These are phyloP conservation scores for Siniperca chuatsi DNA, from an alignment of 2,113 vertebrate genomes.

Conservation along the genomic window DNA sequence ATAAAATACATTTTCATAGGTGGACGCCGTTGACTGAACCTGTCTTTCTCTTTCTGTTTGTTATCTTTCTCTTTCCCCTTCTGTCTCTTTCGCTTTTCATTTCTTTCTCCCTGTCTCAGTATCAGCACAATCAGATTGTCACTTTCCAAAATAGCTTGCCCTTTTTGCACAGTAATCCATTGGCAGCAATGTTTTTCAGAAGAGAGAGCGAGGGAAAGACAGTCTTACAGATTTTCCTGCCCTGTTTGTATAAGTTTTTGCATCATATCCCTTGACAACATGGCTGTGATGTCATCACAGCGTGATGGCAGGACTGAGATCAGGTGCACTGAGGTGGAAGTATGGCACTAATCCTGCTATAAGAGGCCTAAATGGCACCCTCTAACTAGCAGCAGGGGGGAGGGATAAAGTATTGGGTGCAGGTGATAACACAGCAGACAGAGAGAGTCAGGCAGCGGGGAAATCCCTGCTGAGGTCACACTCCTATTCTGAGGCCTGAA, in stretches of 20 bases:
- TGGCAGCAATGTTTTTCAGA: constrained; percentile 39
- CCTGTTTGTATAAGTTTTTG: constrained; percentile 21
- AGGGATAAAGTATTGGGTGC: constrained; percentile 25
- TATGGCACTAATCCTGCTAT: constrained; percentile 56
- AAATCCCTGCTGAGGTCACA: constrained; percentile 67
- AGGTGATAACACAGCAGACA: constrained; percentile 37
- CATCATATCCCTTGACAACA: constrained; percentile 43
- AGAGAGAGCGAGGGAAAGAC: constrained; percentile 16
- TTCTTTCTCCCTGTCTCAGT: not conserved
- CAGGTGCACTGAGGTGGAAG: constrained; percentile 47
- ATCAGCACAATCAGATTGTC: constrained; percentile 23
- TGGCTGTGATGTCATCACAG: constrained; percentile 55
- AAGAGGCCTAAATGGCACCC: constrained; percentile 46
- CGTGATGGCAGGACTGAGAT: constrained; percentile 49
- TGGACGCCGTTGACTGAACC: not conserved
- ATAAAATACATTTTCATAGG: not conserved
- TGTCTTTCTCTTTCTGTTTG: constrained; percentile 11
- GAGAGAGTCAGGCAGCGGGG: constrained; percentile 42
- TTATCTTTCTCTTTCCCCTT: not conserved
- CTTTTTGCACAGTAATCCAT: constrained; percentile 38
- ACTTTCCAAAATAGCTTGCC: constrained; percentile 53
- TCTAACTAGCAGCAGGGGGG: constrained; percentile 32
- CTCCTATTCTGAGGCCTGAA: constrained; percentile 59
- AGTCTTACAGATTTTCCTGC: constrained; percentile 33
- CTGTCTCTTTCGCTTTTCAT: not conserved